Evolutionary conservation across 2,888 invertebrate genomes (phyloP).

Genomic region (Carpatolechia fugitivella): DNA sequence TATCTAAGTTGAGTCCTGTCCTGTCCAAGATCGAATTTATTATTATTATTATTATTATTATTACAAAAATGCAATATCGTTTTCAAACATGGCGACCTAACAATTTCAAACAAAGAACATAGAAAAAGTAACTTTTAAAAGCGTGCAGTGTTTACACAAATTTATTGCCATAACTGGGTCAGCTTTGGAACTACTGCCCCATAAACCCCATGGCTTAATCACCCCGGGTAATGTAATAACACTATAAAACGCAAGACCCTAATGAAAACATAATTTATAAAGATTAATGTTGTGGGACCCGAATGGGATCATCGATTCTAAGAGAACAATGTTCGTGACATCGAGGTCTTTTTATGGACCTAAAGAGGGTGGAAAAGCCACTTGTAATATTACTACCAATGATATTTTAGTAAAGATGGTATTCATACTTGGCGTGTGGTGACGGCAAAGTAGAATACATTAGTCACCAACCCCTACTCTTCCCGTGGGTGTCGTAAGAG

Average conservation of each 20-base stretch:
- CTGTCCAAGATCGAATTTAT: too few species aligned
- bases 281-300: constrained; percentile 48
- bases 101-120: too few species aligned
- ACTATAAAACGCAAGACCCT: neutral
- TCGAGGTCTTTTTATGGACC: constrained; percentile 30
- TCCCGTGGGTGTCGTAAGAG: too few species aligned
- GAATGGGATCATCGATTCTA: constrained; percentile 50
- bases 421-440: too few species aligned
- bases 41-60: too few species aligned
- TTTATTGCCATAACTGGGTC: neutral
- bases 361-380: constrained; percentile 30
- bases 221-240: neutral
- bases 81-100: too few species aligned
- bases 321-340: constrained; percentile 48
- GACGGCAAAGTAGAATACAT: too few species aligned
- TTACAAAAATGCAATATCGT: too few species aligned
- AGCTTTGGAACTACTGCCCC: neutral
- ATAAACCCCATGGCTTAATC: neutral
- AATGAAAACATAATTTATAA: constrained; percentile 41
- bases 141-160: neutral
- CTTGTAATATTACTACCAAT: neutral
- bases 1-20: too few species aligned
- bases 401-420: too few species aligned
- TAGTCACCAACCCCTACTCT: too few species aligned
- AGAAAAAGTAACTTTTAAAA: neutral